Evolutionary conservation across 2,797 vertebrate species (phyloP).

Genomic region (Acanthurus lineatus): DNA sequence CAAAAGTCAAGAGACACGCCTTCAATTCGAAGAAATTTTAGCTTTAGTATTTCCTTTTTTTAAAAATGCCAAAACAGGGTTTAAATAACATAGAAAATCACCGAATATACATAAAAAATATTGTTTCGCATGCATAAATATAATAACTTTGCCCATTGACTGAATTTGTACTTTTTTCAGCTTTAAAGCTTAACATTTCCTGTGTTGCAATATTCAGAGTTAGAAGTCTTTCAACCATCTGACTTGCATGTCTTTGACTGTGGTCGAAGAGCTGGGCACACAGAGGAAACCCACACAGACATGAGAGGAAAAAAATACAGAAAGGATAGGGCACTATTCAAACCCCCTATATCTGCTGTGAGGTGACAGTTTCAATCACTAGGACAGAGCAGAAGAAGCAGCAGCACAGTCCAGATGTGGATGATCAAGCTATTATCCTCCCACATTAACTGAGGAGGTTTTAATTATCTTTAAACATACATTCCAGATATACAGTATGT

Average conservation of each 20-base stretch:
- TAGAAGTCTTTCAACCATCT: background rate
- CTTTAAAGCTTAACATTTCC: background rate
- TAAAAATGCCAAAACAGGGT: too few relatives aligned
- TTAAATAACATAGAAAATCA: too few relatives aligned
- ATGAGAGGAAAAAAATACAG: slow-evolving; percentile 3
- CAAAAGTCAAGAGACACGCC: too few relatives aligned
- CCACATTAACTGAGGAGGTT: slow-evolving; percentile 8
- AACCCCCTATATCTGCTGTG: slow-evolving; percentile 4
- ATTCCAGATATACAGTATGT: background rate
- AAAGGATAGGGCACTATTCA: slow-evolving; percentile 2
- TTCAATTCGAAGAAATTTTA: too few relatives aligned
- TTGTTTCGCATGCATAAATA: too few relatives aligned
- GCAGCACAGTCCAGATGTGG: slow-evolving; percentile 29
- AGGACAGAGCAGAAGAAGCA: slow-evolving; percentile 22
- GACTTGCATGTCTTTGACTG: background rate
- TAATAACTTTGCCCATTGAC: too few relatives aligned
- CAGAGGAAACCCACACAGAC: slow-evolving; percentile 18
- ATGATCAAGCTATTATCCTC: slow-evolving; percentile 6
- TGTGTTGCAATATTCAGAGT: background rate
- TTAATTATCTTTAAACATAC: slow-evolving; percentile 8
- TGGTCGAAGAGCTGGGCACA: background rate
- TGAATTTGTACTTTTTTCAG: too few relatives aligned
- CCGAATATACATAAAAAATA: too few relatives aligned
- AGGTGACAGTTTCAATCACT: slow-evolving; percentile 11
- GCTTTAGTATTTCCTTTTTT: too few relatives aligned